A percentile compares a stretch with the other conserved stretches of the same genome.
phyloP scores from a whole-genome alignment of 1,140 invertebrate genomes.

The Acromyrmex echinatior region DNA sequence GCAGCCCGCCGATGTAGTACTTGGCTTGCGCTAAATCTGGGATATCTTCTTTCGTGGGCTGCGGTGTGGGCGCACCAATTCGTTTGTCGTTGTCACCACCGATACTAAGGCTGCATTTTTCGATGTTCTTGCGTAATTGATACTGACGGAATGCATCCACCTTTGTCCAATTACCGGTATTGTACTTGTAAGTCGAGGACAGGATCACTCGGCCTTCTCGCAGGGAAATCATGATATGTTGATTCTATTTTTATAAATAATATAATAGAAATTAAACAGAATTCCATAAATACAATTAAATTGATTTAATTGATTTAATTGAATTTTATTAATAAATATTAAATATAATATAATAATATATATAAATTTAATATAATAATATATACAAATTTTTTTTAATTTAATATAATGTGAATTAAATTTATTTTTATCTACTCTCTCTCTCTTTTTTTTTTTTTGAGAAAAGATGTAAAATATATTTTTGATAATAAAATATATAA shows the following conservation, averaged over 20 bases:
- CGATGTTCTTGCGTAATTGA: conserved; percentile 85
- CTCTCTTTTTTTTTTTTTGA: background rate
- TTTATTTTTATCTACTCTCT: background rate
- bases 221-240: conserved; percentile 92
- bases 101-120: conserved; percentile 87
- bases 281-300: background rate
- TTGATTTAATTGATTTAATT: background rate
- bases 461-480: conserved; percentile 15
- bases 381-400: background rate
- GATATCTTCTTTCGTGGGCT: conserved; percentile 87
- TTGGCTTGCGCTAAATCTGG: conserved; percentile 89
- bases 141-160: conserved; percentile 89
- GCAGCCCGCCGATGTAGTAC: conserved; percentile 93
- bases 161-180: conserved; percentile 93
- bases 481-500: conserved; percentile 4
- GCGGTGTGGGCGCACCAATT: conserved; percentile 89
- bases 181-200: conserved; percentile 91
- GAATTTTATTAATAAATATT: background rate
- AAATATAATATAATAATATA: too few relatives aligned
- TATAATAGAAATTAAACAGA: background rate
- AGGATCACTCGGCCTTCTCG: conserved; percentile 92
- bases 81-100: conserved; percentile 91
- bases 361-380: too few relatives aligned
- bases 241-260: conserved; percentile 87
- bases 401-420: background rate